Conservation (phyloP, 2,797 vertebrate genomes). For the Limosa lapponica region DNA sequence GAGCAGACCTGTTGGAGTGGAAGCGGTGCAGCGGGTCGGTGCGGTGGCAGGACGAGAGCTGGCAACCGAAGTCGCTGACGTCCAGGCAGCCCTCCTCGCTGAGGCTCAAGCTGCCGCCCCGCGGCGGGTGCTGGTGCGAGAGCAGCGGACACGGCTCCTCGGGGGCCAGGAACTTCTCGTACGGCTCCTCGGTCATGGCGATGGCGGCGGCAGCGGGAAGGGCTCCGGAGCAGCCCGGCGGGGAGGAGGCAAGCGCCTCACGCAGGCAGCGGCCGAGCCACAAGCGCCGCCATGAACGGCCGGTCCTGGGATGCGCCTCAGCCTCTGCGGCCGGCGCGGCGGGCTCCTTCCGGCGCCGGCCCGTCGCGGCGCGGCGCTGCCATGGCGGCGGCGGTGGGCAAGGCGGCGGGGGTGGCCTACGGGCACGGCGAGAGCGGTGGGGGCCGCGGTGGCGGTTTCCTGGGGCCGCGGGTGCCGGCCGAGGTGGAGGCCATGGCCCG, state of each 20-base stretch:
- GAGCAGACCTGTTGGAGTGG: constrained; percentile 89
- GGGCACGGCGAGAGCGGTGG: not conserved
- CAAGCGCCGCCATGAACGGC: not conserved
- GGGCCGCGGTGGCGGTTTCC: constrained; percentile 66
- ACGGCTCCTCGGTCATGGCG: constrained; percentile 88
- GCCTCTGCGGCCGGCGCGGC: not conserved
- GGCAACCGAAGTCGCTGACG: constrained; percentile 95
- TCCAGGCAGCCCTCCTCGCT: constrained; percentile 93
- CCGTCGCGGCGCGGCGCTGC: not conserved
- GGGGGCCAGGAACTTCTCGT: constrained; percentile 94
- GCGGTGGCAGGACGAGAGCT: constrained; percentile 94
- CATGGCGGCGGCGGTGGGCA: not conserved
- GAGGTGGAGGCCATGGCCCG: constrained; percentile 85
- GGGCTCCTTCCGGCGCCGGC: not conserved
- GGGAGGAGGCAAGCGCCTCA: not conserved
- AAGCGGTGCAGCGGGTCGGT: constrained; percentile 95
- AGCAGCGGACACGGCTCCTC: constrained; percentile 93
- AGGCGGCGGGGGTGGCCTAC: not conserved
- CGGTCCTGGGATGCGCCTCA: not conserved
- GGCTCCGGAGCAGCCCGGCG: no score
- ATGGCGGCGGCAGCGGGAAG: not conserved
- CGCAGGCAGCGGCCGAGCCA: not conserved
- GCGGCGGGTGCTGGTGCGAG: constrained; percentile 85
- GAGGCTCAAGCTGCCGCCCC: constrained; percentile 81
- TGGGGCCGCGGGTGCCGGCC: constrained; percentile 79